Evolutionary conservation across 1,140 invertebrate species (phyloP).

Genomic region (Philotrypesis tridentata): DNA sequence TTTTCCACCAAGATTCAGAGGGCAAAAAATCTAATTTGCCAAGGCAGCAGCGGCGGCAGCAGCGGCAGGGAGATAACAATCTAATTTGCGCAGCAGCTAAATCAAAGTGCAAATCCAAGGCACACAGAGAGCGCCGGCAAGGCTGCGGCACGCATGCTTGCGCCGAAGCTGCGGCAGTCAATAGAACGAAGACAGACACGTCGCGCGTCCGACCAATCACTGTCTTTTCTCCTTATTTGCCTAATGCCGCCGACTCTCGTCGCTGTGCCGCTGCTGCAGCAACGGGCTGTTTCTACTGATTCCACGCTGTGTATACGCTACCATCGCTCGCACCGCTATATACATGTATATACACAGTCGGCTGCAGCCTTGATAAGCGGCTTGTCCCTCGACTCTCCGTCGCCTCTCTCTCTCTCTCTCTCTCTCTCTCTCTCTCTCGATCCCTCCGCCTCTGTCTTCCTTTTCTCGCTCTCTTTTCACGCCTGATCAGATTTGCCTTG

Average conservation of each 20-base stretch:
- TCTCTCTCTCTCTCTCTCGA: no score
- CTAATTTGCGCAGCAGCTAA: neutral
- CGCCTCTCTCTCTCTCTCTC: no score
- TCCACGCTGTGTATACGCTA: no score
- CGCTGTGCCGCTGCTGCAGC: neutral
- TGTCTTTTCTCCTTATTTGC: slow-evolving; percentile 37
- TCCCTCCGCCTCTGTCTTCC: no score
- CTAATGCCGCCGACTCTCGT: neutral
- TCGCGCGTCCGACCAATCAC: slow-evolving; percentile 8
- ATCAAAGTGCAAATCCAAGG: neutral
- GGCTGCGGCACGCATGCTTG: neutral
- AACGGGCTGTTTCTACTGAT: neutral
- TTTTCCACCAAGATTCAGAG: neutral
- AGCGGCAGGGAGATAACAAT: no score
- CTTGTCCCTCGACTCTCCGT: neutral
- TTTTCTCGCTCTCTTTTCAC: neutral
- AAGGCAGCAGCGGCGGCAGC: neutral
- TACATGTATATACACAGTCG: no score
- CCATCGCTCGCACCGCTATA: no score
- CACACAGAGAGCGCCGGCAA: neutral
- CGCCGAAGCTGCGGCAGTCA: neutral
- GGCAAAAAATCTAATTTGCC: slow-evolving; percentile 20
- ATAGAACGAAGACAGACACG: slow-evolving; percentile 27
- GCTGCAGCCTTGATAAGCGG: slow-evolving; percentile 1
- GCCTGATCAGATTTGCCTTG: slow-evolving; percentile 2